phyloP scores from a whole-genome alignment of 1,140 invertebrate genomes.

The Oreohelix idahoensis region DNA sequence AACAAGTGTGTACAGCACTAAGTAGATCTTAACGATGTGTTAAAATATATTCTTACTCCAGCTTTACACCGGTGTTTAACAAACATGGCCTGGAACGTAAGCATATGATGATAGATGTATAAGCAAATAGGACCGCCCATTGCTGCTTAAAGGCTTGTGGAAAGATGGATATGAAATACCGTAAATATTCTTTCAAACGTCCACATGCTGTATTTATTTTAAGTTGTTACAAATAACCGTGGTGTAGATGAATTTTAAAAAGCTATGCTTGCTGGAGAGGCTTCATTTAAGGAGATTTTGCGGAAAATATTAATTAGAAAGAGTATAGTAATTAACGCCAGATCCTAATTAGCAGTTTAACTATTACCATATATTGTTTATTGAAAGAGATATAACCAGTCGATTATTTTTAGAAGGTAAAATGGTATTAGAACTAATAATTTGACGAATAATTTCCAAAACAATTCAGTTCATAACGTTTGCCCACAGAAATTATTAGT shows the following conservation, averaged over 20 bases:
- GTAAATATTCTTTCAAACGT: neutral
- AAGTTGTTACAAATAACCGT: neutral
- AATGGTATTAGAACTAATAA: too few relatives aligned
- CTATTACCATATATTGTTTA: too few relatives aligned
- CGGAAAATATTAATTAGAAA: too few relatives aligned
- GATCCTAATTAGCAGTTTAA: too few relatives aligned
- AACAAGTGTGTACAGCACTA: neutral
- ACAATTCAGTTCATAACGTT: too few relatives aligned
- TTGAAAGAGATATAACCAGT: too few relatives aligned
- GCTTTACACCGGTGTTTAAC: neutral
- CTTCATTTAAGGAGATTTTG: too few relatives aligned
- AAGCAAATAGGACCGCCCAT: conserved; percentile 10
- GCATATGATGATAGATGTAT: neutral
- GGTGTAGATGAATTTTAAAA: neutral
- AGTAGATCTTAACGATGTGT: conserved; percentile 6
- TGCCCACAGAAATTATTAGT: too few relatives aligned
- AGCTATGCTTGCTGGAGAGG: neutral
- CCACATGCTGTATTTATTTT: neutral
- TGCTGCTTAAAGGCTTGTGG: neutral
- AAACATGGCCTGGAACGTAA: neutral
- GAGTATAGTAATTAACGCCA: too few relatives aligned
- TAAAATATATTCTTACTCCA: neutral
- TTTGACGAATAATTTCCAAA: too few relatives aligned
- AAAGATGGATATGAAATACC: neutral
- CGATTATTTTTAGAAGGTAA: too few relatives aligned